Evolutionary conservation across 2,888 invertebrate species (phyloP).

Genomic region (Fabriciana adippe): DNA sequence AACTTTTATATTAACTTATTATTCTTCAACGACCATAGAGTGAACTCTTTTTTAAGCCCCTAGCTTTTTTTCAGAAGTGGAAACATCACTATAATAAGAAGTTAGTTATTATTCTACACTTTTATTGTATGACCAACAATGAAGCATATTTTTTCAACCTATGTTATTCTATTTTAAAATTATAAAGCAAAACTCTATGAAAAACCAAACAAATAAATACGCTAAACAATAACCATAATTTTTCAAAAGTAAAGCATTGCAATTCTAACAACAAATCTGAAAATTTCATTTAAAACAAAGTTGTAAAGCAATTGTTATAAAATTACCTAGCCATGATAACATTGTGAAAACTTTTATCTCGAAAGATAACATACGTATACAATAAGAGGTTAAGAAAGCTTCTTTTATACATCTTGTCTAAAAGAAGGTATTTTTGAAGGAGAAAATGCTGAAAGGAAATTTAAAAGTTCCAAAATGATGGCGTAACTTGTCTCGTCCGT

Average conservation of each 20-base stretch:
- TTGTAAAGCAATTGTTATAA: constrained; percentile 10
- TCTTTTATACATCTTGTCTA: constrained; percentile 3
- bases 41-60: no score
- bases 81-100: no score
- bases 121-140: no score
- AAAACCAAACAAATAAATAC: no score
- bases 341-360: constrained; percentile 34
- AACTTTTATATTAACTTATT: no score
- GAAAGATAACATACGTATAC: constrained; percentile 25
- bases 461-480: constrained; percentile 16
- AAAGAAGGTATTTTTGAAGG: constrained; percentile 12
- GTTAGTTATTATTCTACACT: no score
- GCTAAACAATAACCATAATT: no score
- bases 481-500: constrained; percentile 10
- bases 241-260: neutral
- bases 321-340: constrained; percentile 20
- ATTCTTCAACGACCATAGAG: no score
- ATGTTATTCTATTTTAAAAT: no score
- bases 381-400: constrained; percentile 10
- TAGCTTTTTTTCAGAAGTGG: no score
- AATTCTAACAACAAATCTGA: constrained; percentile 27
- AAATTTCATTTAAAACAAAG: constrained; percentile 20
- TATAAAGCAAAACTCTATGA: no score
- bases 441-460: constrained; percentile 8
- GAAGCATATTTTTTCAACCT: no score